These are phyloP conservation scores for Clepsis dumicolana DNA, from an alignment of 2,888 invertebrate species.

Conservation along the genomic window DNA sequence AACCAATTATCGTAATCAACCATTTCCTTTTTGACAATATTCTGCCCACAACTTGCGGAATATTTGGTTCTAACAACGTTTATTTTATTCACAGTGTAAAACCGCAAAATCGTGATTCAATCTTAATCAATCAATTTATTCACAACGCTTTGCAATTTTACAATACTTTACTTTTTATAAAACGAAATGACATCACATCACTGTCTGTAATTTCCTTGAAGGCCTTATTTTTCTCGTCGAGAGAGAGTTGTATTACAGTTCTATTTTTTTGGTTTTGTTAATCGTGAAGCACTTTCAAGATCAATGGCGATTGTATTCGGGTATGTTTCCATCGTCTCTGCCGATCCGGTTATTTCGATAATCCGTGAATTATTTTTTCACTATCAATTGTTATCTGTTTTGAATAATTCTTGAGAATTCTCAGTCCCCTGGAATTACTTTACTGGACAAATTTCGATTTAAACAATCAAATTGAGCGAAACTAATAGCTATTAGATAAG, in stretches of 20 bases:
- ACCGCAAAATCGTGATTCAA: background rate
- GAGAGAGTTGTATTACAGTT: slow-evolving; percentile 22
- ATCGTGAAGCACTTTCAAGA: slow-evolving; percentile 18
- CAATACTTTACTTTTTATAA: no score
- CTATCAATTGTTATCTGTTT: background rate
- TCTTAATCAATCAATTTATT: background rate
- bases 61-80: background rate
- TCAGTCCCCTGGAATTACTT: no score
- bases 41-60: no score
- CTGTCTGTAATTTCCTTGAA: slow-evolving; percentile 5
- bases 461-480: no score
- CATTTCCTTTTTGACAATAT: no score
- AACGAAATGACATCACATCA: slow-evolving; percentile 4
- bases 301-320: background rate
- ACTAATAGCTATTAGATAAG: no score
- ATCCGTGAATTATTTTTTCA: background rate
- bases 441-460: no score
- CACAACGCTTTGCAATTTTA: background rate
- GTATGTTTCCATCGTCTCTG: background rate
- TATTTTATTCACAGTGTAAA: background rate
- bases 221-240: slow-evolving; percentile 10
- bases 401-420: no score
- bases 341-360: background rate
- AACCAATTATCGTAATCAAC: no score
- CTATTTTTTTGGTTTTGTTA: slow-evolving; percentile 7